These are phyloP conservation scores for Zosterops hypoxanthus DNA, from an alignment of 2,113 vertebrate genomes.

Conservation along the genomic window DNA sequence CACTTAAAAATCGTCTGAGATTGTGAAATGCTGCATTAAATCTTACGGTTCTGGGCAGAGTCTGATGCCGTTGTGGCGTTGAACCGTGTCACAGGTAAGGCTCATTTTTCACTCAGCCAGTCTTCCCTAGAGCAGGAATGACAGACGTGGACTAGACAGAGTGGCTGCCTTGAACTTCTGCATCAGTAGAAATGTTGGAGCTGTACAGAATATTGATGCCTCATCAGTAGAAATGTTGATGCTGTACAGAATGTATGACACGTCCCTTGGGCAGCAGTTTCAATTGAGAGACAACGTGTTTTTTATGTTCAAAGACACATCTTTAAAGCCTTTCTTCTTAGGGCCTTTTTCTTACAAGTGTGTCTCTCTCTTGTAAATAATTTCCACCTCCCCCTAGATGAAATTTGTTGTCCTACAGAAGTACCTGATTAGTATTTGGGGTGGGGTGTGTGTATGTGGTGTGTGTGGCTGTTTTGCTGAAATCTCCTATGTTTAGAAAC, in stretches of 20 bases:
- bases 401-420: not conserved
- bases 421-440: not conserved
- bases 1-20: not conserved
- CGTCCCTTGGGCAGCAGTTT: not conserved
- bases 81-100: not conserved
- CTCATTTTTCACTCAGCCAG: not conserved
- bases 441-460: not conserved
- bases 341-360: not conserved
- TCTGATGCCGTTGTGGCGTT: rapidly evolving
- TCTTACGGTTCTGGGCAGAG: not conserved
- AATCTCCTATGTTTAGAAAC: not conserved
- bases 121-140: not conserved
- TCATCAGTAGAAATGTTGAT: not conserved
- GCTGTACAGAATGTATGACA: not conserved
- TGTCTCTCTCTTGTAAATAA: not conserved
- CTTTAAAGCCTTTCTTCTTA: not conserved
- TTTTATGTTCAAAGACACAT: not conserved
- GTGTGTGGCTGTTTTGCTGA: not conserved
- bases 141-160: not conserved
- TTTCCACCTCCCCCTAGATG: not conserved
- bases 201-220: not conserved
- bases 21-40: not conserved
- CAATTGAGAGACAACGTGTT: rapidly evolving
- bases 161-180: not conserved
- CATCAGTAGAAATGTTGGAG: not conserved